Percentiles rank a stretch among this genome's conserved stretches.
These are phyloP conservation scores for Hoplodrina ambigua DNA, from an alignment of 2,888 invertebrate species.

Conservation along the genomic window DNA sequence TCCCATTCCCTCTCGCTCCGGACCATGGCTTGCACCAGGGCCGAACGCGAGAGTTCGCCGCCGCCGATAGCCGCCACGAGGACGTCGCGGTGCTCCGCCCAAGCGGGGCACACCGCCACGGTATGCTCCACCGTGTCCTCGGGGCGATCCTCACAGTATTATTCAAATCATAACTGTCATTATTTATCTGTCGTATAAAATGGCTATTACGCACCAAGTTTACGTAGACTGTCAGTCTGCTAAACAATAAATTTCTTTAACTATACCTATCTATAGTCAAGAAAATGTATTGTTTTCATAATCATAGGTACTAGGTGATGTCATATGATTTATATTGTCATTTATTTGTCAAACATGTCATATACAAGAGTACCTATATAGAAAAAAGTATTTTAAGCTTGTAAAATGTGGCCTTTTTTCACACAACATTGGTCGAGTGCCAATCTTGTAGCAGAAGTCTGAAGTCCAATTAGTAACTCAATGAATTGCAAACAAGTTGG, in stretches of 20 bases:
- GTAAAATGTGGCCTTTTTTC: constrained; percentile 23
- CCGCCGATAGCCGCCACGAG: too few species aligned
- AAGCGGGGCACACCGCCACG: too few species aligned
- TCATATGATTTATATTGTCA: background rate
- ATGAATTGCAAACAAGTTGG: constrained; percentile 43
- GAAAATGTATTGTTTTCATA: too few species aligned
- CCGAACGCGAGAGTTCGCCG: too few species aligned
- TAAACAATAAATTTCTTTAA: background rate
- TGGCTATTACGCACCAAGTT: background rate
- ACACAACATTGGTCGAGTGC: constrained; percentile 27
- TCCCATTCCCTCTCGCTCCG: too few species aligned
- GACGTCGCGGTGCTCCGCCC: too few species aligned
- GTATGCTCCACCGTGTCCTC: too few species aligned
- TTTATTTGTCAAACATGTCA: background rate
- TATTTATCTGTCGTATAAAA: background rate
- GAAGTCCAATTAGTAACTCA: constrained; percentile 45
- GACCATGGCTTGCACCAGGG: too few species aligned
- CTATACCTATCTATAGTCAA: background rate
- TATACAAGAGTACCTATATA: background rate
- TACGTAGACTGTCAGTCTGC: too few species aligned
- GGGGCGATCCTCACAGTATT: too few species aligned
- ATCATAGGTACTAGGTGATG: too few species aligned
- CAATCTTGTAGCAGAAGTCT: constrained; percentile 33
- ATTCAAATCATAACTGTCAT: background rate
- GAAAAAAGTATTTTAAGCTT: constrained; percentile 9